Percentiles rank a stretch among this genome's conserved stretches.
Conservation (phyloP, 2,797 vertebrate species). For the Myotis daubentonii region DNA sequence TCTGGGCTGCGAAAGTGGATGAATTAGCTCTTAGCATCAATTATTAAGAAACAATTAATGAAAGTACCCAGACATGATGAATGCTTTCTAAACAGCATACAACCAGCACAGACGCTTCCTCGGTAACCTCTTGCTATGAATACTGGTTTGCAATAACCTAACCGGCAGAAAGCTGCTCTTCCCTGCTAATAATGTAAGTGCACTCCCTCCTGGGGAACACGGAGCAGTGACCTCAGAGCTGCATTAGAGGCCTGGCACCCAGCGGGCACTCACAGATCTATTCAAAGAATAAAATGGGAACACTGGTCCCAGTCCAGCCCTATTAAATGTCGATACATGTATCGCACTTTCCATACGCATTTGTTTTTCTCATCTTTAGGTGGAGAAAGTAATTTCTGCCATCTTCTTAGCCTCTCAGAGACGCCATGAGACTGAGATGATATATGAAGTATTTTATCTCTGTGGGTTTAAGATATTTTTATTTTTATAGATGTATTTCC, state of each 20-base stretch:
- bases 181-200: not conserved
- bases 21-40: not conserved
- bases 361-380: not conserved
- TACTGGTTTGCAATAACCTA: not conserved
- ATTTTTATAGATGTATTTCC: not conserved
- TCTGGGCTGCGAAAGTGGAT: not conserved
- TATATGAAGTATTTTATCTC: not conserved
- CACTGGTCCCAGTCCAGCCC: not conserved
- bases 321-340: not conserved
- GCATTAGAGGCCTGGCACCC: not conserved
- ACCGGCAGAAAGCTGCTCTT: not conserved
- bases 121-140: not conserved
- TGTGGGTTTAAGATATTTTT: not conserved
- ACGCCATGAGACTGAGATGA: not conserved
- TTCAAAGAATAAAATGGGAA: not conserved
- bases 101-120: not conserved
- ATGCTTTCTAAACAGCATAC: not conserved
- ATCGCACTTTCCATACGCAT: not conserved
- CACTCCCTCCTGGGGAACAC: not conserved
- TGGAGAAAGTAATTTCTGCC: not conserved
- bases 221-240: not conserved
- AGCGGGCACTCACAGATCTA: not conserved
- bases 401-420: not conserved
- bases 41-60: conserved; percentile 20
- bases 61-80: not conserved